Evolutionary conservation across 2,888 invertebrate genomes (phyloP), one percentile per base, ranked within the genome.

Genomic region (Dryobotodes eremita): DNA sequence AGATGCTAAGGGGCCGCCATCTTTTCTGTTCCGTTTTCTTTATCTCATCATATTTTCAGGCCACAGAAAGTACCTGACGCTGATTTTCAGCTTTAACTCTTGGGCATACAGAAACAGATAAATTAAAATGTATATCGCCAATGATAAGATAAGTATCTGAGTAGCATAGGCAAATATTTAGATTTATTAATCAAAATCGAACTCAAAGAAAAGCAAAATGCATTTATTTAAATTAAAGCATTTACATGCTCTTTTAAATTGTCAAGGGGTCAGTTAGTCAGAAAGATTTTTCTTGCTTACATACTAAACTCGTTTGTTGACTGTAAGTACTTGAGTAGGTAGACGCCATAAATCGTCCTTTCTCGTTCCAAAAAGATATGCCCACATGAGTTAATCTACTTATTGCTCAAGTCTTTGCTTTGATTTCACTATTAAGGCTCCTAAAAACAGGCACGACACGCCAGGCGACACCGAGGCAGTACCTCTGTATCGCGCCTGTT

Each of bases 331-430:
- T 46, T 66, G 75, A 79, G 78, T 86, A 84, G 75, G 81, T 73
- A 80, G 86, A 61, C 48, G 48, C 62, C 74, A 80, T 85, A 79
- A 89, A 87, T 85, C 81, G 77, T 83, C 80, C 79, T 83, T 75
- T 79, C 80, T 75, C 66, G 66, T 75, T 61, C 79, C 76, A 69
- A 81, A 88, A 77, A 85, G 81, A 68, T 69, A 77, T 78, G 65
- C 79, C 83, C 79, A 87, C 83, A 71, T 78, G 74, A 70, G 66
- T 71, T 70, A 68, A 77, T 70, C 65, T 86, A 80, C 70, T 68
- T 64, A 79, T 78, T 77, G 76, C 79, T 64, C 68, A 74, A 85
- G 75, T 31, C 64, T 74, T 76, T 48, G 59, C 75, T 85, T 82
- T 83, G 74, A 79, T 77, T 85, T 87, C 36, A 77, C 68, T 79